Evolutionary conservation across 35 echinoderm and acorn worm species (phyloP), one percentile per base, ranked within the genome.

Genomic region (Lytechinus variegatus): DNA sequence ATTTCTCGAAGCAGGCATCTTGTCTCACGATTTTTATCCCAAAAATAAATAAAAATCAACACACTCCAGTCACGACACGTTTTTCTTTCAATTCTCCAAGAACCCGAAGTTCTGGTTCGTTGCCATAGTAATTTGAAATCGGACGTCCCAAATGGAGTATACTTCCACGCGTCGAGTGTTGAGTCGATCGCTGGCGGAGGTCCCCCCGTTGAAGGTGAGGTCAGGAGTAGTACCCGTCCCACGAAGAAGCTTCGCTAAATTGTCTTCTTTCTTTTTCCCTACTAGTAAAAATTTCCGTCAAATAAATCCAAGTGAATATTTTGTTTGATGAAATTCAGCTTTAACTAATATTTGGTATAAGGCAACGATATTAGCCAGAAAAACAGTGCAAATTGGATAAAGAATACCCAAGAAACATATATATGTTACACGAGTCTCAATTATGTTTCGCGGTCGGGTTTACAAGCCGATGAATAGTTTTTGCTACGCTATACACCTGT

Each of bases 401-500:
- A 54, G 9, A 52, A 90, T 54, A 53, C 53, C 19, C 53, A 93
- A 44, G 28, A 93, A 27, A 54, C 52, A 53, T 57, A 27, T 93
- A 93, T 57, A 93, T 93, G 53, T 53, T 54, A 10, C 54, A 27
- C 28, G 29, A 4, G 92, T 53, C 5, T 11, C 53, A 21, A 52
- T 90, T 21, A 54, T 90, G 52, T 90, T 27, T 52, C 28, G 88
- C 52, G 28, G 52, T 44, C 52, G 27, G 27, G 10, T 90, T 19
- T 29, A 90, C 52, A 90, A 44, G 88, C 52, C 27, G 86, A 10
- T 93, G 92, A 93, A 93, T 93, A 8, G 92, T 3, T 55, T 55
- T 54, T 27, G 54, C 51, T 57, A 93, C 92, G 92, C 92, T 55
- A 19, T 93, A 21, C 92, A 57, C 92, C 92, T 10, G 92, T 93